Evolutionary conservation across 1,140 invertebrate species (phyloP).

Genomic region (Lordiphosa collinella): DNA sequence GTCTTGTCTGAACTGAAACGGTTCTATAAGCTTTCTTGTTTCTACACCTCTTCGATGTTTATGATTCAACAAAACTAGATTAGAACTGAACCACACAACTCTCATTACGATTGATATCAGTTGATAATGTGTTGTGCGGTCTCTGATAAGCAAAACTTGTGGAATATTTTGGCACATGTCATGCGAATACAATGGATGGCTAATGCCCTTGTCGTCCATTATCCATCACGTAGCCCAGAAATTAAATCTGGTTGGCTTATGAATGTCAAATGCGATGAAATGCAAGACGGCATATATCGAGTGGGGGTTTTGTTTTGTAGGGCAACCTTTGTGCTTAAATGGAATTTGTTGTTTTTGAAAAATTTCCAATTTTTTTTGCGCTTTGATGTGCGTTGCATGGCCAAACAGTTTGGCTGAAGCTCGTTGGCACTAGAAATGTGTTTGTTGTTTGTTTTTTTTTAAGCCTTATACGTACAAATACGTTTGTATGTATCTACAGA

Average conservation of each 20-base stretch:
- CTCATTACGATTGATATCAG: constrained; percentile 6
- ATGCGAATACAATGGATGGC: constrained; percentile 14
- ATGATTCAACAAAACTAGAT: too few relatives aligned
- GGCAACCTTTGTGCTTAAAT: constrained; percentile 5
- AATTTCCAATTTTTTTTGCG: constrained; percentile 27
- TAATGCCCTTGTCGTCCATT: constrained; percentile 16
- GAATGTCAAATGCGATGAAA: constrained; percentile 43
- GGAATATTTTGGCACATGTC: constrained; percentile 34
- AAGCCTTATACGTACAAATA: constrained; percentile 29
- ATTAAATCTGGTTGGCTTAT: constrained; percentile 25
- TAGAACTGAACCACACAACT: too few relatives aligned
- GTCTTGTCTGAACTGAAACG: too few relatives aligned
- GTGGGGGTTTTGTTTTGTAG: constrained; percentile 6
- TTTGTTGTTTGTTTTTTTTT: constrained; percentile 30
- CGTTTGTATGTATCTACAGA: not conserved
- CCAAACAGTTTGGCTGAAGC: constrained; percentile 28
- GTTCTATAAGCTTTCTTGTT: too few relatives aligned
- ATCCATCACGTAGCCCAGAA: constrained; percentile 8
- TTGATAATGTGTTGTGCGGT: constrained; percentile 4
- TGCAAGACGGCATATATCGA: constrained; percentile 27
- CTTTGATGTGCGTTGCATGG: constrained; percentile 38
- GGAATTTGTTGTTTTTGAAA: constrained; percentile 16
- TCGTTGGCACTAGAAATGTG: constrained; percentile 49
- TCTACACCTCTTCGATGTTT: too few relatives aligned
- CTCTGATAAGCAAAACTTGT: constrained; percentile 11